Evolutionary conservation across 30 jellyfish, hydroid and myxozoan species (phyloP), one percentile per base, ranked within the genome.

Genomic region (Turritopsis rubra): DNA sequence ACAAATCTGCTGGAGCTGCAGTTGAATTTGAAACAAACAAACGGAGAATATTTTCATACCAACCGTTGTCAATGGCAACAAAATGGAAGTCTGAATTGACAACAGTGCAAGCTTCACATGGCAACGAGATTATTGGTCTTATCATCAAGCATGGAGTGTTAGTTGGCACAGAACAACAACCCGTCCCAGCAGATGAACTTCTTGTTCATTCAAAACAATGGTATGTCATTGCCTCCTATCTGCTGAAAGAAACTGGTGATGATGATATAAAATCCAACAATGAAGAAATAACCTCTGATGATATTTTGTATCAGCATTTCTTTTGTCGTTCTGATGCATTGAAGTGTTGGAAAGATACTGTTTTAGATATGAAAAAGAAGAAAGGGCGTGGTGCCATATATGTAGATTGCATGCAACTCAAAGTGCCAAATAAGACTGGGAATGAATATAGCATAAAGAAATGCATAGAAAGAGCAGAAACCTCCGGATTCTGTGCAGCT

Each of bases 11-110:
- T 3, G 76, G 76, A 3, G 76, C 76, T 8, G 28, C 30, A 18
- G 76, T 66, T 66, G 76, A 66, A 25, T 66, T 66, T 25, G 76
- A 66, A 17, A 66, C 76, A 66, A 66, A 66, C 76, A 66, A 66
- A 66, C 16, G 76, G 16, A 22, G 76, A n/a, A 25, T 66, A 5
- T 66, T 66, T 17, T 25, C 28, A 3, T 66, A 66, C 17, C 28
- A 22, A 22, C 76, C 76, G 8, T 22, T 22, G 28, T 22, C 29
- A 66, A n/a, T n/a, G 28, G 76, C 76, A 66, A 66, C 76, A 66
- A 25, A 25, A n/a, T 66, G 76, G 76, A 25, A 66, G 17, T n/a
- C 29, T 25, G 76, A 66, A 25, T n/a, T 25, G 17, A 66, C 76
- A 66, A 66, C 76, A 3, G 76, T 66, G 9, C 28, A 17, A 66